Percentiles rank a stretch among this genome's conserved stretches.
Evolutionary conservation across 2,113 vertebrate genomes (phyloP).

Genomic region (Gopherus evgoodei): DNA sequence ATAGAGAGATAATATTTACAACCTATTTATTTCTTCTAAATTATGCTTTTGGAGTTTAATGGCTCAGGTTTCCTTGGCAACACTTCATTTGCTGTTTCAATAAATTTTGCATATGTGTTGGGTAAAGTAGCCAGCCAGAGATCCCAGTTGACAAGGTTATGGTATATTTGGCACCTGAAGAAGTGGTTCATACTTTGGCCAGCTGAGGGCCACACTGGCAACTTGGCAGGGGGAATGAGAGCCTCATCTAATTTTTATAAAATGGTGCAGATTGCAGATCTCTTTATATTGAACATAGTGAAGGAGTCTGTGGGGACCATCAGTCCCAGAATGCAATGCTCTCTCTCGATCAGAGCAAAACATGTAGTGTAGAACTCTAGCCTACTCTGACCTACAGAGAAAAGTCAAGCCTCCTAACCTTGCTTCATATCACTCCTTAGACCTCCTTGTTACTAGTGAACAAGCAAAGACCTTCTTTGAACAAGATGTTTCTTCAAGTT

Average conservation of each 20-base stretch:
- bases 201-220: background rate
- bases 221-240: background rate
- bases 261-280: background rate
- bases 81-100: conserved; percentile 31
- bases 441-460: background rate
- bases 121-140: conserved; percentile 16
- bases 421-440: background rate
- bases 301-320: background rate
- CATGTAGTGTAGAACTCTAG: background rate
- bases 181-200: background rate
- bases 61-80: conserved; percentile 60
- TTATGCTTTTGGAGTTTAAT: conserved; percentile 52
- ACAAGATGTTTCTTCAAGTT: background rate
- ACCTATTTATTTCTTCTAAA: conserved; percentile 39
- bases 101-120: conserved; percentile 43
- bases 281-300: background rate
- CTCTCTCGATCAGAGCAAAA: background rate
- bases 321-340: background rate
- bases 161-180: background rate
- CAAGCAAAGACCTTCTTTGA: background rate
- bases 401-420: background rate
- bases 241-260: background rate
- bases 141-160: conserved; percentile 22
- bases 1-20: conserved; percentile 42
- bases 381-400: background rate